Conservation (phyloP, 2,113 vertebrate species). For the Zosterops hypoxanthus region DNA sequence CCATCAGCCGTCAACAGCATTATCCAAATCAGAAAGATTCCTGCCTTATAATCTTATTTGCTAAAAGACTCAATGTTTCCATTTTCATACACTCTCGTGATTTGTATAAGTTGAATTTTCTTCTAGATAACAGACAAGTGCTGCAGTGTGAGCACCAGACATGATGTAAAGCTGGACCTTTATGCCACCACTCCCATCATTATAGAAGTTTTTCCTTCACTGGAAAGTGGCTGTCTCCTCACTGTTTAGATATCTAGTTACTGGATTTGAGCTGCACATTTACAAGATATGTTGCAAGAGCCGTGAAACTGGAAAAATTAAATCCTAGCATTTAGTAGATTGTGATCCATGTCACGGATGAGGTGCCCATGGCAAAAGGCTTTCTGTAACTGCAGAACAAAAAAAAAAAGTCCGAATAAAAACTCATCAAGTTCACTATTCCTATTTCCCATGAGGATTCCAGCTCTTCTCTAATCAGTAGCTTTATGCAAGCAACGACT, state of each 20-base stretch:
- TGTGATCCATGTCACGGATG: not conserved
- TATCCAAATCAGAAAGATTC: not conserved
- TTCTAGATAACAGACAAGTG: not conserved
- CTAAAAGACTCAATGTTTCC: not conserved
- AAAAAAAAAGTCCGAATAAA: not conserved
- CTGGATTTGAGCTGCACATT: not conserved
- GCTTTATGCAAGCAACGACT: not conserved
- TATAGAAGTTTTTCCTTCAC: not conserved
- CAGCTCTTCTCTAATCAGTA: conserved; percentile 10
- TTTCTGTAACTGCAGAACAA: not conserved
- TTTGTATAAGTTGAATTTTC: not conserved
- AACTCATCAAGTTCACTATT: not conserved
- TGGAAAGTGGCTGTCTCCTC: not conserved
- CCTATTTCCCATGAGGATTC: not conserved
- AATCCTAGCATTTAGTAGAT: not conserved
- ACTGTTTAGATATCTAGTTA: not conserved
- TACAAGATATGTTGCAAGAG: not conserved
- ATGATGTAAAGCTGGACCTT: not conserved
- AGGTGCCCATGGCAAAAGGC: not conserved
- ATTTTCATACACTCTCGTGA: not conserved
- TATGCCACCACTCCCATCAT: not conserved
- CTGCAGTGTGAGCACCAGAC: not conserved
- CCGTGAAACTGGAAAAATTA: not conserved
- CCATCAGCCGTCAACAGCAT: not conserved
- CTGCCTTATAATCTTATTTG: not conserved